phyloP scores from a whole-genome alignment of 2,888 invertebrate genomes.

The Dasysyrphus tricinctus region DNA sequence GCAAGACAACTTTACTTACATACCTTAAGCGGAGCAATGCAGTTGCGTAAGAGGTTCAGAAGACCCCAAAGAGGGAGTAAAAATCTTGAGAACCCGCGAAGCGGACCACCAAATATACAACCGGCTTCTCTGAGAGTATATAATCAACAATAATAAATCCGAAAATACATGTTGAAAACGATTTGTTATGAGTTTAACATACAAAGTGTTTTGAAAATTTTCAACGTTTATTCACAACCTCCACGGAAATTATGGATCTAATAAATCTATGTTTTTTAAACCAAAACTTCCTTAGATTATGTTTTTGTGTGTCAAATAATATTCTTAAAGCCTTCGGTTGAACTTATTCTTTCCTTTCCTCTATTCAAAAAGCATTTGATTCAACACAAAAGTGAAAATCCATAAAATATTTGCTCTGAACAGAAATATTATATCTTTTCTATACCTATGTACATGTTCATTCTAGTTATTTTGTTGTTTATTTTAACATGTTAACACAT shows the following conservation, averaged over 20 bases:
- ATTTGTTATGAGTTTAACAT: no score
- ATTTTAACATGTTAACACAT: slow-evolving; percentile 42
- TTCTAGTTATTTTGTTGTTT: slow-evolving; percentile 20
- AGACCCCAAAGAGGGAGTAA: no score
- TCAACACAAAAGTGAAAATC: background rate
- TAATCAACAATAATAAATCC: no score
- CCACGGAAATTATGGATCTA: background rate
- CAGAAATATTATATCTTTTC: background rate
- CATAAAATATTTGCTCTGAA: slow-evolving; percentile 7
- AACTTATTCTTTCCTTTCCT: background rate
- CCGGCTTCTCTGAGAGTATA: no score
- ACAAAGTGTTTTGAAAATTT: no score
- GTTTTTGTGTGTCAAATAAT: background rate
- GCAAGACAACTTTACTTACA: no score
- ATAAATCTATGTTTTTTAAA: background rate
- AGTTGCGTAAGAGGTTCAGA: no score
- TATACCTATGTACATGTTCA: background rate
- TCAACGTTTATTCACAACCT: no score
- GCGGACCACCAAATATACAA: no score
- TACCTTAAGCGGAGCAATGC: no score
- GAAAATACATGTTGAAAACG: no score
- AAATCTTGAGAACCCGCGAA: no score
- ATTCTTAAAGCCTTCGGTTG: background rate
- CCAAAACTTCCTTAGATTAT: background rate
- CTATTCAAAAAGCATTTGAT: background rate